Evolutionary conservation across 2,113 vertebrate genomes (phyloP), one percentile per base, ranked within the genome.

Genomic region (Anolis carolinensis): DNA sequence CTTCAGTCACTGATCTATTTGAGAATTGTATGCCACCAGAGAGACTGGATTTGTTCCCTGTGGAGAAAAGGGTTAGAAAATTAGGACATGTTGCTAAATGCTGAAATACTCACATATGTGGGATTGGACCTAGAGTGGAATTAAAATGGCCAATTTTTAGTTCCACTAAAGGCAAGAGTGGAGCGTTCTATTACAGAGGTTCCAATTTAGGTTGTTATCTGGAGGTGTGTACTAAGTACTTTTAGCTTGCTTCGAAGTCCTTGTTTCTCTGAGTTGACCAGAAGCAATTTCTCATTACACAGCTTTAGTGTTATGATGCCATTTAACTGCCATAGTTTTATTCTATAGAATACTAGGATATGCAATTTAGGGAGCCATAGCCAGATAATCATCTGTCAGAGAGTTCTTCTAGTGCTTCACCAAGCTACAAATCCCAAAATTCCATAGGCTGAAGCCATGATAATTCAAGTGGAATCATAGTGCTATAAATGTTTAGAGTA

Each of bases 1-100:
- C 32, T 55, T 73, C 80, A 4, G 11, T 79, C 7, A 21, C 39
- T 32, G 4, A 20, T 81, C 0, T 0, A 39, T 50, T n/a, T 21
- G 48, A 81, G 44, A 70, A 50, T 25, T 50, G 11, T 72, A 59
- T 16, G 30, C 32, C 20, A 16, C 11, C 16, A 11, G 25, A 72
- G 79, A 18, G 34, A 7, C 36, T 36, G 5, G 34, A 71, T 34
- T 14, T 34, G 20, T 59, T 71, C 32, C 30, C 44, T 82, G 5
- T 7, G 34, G 30, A 76, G 21, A 80, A 80, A 65, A 14, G 0
- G 1, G 14, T 68, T 44, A 30, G n/a, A 25, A 81, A 81, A 48
- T 13, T 30, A 32, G 27, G 18, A 11, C 21, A 65, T 7, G 14
- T 32, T 30, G 75, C 8, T 4, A 44, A 44, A 39, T 18, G 14